Evolutionary conservation across 2,888 invertebrate species (phyloP).

Genomic region (Gymnocheta viridis): DNA sequence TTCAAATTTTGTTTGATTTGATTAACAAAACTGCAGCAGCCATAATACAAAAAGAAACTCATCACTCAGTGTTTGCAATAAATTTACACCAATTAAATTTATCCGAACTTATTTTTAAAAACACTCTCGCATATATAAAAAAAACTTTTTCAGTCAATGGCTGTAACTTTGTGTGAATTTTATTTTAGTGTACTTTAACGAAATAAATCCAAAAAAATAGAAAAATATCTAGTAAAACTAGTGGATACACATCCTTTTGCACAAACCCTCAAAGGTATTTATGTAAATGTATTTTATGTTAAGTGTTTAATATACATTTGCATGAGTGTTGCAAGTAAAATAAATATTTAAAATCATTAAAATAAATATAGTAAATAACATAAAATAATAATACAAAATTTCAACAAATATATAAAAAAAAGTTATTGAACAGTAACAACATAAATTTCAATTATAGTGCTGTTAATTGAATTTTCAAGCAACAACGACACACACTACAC

Average conservation of each 20-base stretch:
- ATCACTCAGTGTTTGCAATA: constrained; percentile 4
- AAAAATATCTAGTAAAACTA: neutral
- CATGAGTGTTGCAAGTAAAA: constrained; percentile 22
- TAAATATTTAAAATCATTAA: constrained; percentile 46
- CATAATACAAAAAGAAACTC: neutral
- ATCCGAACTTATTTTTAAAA: constrained; percentile 23
- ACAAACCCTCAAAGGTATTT: neutral
- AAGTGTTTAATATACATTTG: constrained; percentile 34
- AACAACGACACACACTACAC: neutral
- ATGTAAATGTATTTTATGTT: constrained; percentile 12
- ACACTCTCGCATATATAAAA: neutral
- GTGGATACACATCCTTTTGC: neutral
- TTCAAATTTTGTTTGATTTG: constrained; percentile 32
- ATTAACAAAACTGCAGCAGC: neutral
- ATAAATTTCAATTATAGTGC: constrained; percentile 64
- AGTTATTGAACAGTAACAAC: neutral
- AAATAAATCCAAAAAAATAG: constrained; percentile 11
- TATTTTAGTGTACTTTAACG: constrained; percentile 20
- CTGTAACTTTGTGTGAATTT: neutral
- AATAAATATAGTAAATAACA: constrained; percentile 30
- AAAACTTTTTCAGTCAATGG: neutral
- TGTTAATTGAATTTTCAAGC: constrained; percentile 62
- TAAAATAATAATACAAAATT: constrained; percentile 10
- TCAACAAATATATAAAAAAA: neutral
- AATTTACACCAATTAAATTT: constrained; percentile 43